These are phyloP conservation scores for Pterobdella sp. DNA, from an alignment of 2,888 invertebrate species.

Conservation along the genomic window DNA sequence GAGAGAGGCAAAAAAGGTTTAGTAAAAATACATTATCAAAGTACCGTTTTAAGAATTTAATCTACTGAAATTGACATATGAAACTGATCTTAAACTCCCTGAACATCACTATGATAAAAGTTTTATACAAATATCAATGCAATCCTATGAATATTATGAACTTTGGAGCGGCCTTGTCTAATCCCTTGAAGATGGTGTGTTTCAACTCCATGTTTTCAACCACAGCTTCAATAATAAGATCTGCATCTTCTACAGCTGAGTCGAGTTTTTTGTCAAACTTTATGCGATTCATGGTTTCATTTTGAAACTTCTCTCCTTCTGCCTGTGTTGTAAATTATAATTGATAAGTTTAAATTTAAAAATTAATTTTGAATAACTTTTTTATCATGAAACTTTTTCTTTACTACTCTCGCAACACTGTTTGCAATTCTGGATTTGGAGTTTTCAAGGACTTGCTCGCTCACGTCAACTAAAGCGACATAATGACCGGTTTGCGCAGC, in stretches of 20 bases:
- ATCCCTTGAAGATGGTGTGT: constrained; percentile 63
- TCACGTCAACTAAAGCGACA: constrained; percentile 72
- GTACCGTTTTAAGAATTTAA: too few species aligned
- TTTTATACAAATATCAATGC: too few species aligned
- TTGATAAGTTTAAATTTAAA: constrained; percentile 5
- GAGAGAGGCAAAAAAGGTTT: too few species aligned
- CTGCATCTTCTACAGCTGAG: constrained; percentile 61
- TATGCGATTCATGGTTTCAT: constrained; percentile 60
- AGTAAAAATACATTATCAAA: too few species aligned
- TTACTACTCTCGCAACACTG: constrained; percentile 68
- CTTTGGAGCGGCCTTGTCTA: constrained; percentile 61
- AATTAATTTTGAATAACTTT: constrained; percentile 13
- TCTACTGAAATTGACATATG: too few species aligned
- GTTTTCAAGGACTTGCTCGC: constrained; percentile 64
- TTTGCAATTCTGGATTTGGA: constrained; percentile 64
- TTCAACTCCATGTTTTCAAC: constrained; percentile 72
- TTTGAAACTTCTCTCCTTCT: constrained; percentile 62
- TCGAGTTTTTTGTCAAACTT: constrained; percentile 60
- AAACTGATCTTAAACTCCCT: too few species aligned
- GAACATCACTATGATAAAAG: too few species aligned
- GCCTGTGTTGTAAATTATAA: not conserved
- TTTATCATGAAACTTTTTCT: constrained; percentile 58
- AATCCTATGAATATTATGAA: too few species aligned
- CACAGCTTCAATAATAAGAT: constrained; percentile 76
- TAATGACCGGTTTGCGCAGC: constrained; percentile 74